Percentiles rank a stretch among this genome's conserved stretches.
Evolutionary conservation across 2,888 invertebrate genomes (phyloP).

Genomic region (Cistogaster globosa): DNA sequence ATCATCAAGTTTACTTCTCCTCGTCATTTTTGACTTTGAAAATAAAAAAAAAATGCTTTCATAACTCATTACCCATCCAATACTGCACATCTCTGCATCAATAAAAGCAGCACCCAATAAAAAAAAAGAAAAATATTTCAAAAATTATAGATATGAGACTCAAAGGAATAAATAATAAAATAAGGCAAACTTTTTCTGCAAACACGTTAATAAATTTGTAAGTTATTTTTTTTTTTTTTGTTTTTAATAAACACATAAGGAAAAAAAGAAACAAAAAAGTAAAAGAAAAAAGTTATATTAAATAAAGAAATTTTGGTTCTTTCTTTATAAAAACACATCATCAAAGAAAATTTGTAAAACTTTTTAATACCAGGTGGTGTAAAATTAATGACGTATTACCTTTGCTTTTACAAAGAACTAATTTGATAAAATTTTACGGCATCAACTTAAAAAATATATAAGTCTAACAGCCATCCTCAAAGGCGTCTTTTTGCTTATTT

Average conservation of each 20-base stretch:
- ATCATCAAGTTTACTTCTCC: slow-evolving; percentile 46
- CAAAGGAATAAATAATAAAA: slow-evolving; percentile 18
- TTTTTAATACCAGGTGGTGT: neutral
- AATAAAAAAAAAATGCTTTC: slow-evolving; percentile 19
- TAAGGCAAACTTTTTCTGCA: neutral
- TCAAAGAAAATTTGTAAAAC: slow-evolving; percentile 21
- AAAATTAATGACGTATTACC: no score
- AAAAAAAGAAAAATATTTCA: neutral
- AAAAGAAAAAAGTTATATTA: neutral
- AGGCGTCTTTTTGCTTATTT: no score
- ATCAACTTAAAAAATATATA: no score
- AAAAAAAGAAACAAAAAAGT: no score
- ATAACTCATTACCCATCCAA: slow-evolving; percentile 29
- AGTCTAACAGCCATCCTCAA: no score
- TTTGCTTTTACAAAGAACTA: no score
- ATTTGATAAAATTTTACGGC: no score
- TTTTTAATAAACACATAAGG: no score
- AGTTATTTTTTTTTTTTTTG: slow-evolving; percentile 4
- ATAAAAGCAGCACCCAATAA: neutral
- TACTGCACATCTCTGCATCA: neutral
- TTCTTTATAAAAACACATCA: slow-evolving; percentile 3
- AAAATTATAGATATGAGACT: slow-evolving; percentile 17
- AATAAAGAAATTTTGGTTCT: slow-evolving; percentile 12
- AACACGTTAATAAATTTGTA: slow-evolving; percentile 15
- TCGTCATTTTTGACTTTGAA: slow-evolving; percentile 37